These are phyloP conservation scores for Lophotis ruficrista DNA, from an alignment of 2,113 vertebrate genomes.

Conservation along the genomic window DNA sequence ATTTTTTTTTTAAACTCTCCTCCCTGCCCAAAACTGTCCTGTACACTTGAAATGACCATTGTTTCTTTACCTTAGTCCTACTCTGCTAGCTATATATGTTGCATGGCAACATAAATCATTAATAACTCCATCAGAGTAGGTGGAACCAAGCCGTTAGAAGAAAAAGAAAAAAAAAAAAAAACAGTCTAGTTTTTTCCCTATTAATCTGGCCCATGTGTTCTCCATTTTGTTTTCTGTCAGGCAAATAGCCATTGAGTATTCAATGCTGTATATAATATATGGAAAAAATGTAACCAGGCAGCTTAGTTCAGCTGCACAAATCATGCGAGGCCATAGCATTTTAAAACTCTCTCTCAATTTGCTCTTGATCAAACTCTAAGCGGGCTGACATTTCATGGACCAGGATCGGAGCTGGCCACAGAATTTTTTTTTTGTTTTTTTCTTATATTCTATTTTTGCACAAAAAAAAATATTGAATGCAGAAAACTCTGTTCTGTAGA, in stretches of 20 bases:
- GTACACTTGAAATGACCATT: neutral
- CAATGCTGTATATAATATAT: neutral
- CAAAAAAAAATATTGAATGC: neutral
- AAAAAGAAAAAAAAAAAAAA: neutral
- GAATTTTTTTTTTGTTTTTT: neutral
- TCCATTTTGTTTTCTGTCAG: slow-evolving; percentile 14
- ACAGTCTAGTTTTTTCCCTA: neutral
- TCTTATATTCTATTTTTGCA: neutral
- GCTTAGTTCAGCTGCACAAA: neutral
- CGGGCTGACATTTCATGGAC: neutral
- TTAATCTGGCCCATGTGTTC: neutral
- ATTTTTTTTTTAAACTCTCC: neutral
- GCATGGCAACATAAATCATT: neutral
- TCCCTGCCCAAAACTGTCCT: neutral
- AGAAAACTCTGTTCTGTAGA: neutral
- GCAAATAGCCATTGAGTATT: neutral
- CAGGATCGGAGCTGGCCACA: neutral
- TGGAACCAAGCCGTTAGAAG: neutral
- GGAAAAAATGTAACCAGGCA: neutral
- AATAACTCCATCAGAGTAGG: neutral
- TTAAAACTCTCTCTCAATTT: neutral
- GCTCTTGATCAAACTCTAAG: neutral
- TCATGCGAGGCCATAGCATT: neutral
- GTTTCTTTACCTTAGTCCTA: neutral
- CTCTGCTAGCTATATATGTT: neutral